Conservation (phyloP, 2,113 vertebrate species). For the Sinocyclocheilus rhinocerous region DNA sequence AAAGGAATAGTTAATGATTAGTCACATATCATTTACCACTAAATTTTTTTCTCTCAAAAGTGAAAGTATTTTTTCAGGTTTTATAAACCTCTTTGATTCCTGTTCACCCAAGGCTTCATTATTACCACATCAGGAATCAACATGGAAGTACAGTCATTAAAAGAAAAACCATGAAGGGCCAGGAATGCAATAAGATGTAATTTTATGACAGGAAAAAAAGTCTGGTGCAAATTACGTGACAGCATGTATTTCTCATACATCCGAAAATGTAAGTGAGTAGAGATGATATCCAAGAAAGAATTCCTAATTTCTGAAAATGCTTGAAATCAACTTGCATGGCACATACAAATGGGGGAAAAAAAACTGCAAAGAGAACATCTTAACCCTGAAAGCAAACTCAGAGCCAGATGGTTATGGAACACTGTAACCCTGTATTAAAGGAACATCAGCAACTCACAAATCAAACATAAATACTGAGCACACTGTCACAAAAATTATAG, state of each 20-base stretch:
- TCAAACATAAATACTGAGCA: constrained; percentile 5
- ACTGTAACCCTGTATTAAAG: constrained; percentile 11
- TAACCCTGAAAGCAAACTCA: background rate
- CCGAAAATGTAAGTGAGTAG: background rate
- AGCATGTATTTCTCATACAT: background rate
- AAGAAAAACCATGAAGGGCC: background rate
- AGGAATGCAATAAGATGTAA: too few relatives aligned
- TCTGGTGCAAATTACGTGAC: background rate
- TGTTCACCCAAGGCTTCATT: too few relatives aligned
- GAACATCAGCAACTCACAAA: background rate
- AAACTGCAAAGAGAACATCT: background rate
- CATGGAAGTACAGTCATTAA: background rate
- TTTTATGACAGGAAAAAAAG: background rate
- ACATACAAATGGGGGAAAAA: background rate
- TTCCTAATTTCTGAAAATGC: too few relatives aligned
- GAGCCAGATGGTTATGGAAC: constrained; percentile 15
- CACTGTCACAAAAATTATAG: background rate
- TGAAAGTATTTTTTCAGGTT: background rate
- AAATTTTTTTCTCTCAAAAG: background rate
- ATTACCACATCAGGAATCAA: background rate
- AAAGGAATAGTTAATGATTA: too few relatives aligned
- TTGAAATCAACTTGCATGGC: background rate
- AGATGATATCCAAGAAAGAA: background rate
- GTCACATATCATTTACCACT: too few relatives aligned
- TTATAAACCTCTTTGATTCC: background rate